Percentiles rank a stretch among this genome's conserved stretches.
Evolutionary conservation across 2,113 vertebrate genomes (phyloP).

Genomic region (Protobothrops flavoviridis): DNA sequence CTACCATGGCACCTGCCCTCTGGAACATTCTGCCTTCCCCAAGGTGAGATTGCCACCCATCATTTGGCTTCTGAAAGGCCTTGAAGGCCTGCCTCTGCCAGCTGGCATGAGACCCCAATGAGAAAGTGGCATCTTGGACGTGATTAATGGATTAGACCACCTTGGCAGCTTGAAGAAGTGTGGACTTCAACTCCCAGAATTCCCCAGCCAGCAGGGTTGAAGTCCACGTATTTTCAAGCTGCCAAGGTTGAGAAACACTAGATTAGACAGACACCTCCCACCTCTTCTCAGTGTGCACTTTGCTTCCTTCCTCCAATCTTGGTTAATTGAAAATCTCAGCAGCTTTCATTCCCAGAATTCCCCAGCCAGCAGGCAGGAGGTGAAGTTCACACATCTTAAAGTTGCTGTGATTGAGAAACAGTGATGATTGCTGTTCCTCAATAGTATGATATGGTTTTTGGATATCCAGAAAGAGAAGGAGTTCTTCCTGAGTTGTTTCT

Average conservation of each 20-base stretch:
- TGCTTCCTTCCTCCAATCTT: neutral
- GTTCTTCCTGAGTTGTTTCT: slow-evolving; percentile 32
- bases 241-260: neutral
- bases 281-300: neutral
- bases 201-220: neutral
- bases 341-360: too few species aligned
- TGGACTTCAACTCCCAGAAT: neutral
- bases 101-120: neutral
- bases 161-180: neutral
- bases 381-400: too few species aligned
- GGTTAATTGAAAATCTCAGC: neutral
- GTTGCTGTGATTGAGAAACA: neutral
- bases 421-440: slow-evolving; percentile 26
- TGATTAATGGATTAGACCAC: neutral
- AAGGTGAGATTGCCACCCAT: neutral
- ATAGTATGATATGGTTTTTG: slow-evolving; percentile 24
- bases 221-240: neutral
- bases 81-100: neutral
- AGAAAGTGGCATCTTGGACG: neutral
- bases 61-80: neutral
- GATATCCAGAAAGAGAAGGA: slow-evolving; percentile 24
- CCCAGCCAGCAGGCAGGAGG: too few species aligned
- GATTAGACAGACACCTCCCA: neutral
- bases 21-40: neutral
- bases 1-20: neutral